Conservation (phyloP, 1,140 invertebrate species). For the Mesaphorura yosii region DNA sequence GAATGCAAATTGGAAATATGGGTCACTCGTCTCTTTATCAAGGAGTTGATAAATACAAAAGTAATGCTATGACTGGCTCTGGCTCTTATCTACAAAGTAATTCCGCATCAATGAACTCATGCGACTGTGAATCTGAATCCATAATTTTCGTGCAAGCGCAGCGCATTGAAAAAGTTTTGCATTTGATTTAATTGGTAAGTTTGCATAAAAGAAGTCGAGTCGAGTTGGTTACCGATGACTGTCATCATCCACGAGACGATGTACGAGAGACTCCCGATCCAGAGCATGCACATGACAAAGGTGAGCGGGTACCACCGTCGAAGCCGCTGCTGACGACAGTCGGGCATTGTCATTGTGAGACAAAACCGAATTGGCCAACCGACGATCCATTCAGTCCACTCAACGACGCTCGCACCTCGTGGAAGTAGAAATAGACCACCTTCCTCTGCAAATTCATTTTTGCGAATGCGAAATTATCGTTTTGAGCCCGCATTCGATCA, state of each 20-base stretch:
- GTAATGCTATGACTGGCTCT: too few species aligned
- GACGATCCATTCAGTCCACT: slow-evolving; percentile 39
- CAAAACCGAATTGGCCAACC: slow-evolving; percentile 47
- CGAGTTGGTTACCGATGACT: slow-evolving; percentile 64
- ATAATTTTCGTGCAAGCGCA: too few species aligned
- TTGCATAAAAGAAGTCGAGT: too few species aligned
- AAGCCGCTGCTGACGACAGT: slow-evolving; percentile 54
- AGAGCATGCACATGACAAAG: slow-evolving; percentile 74
- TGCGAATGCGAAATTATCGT: background rate
- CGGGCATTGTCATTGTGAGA: slow-evolving; percentile 57
- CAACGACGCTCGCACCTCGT: slow-evolving; percentile 8
- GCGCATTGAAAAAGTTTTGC: too few species aligned
- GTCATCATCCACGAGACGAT: slow-evolving; percentile 85
- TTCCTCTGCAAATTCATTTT: slow-evolving; percentile 20
- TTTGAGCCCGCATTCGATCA: background rate
- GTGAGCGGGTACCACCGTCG: slow-evolving; percentile 67
- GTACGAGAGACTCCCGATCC: slow-evolving; percentile 73
- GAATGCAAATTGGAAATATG: too few species aligned
- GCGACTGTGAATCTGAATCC: too few species aligned
- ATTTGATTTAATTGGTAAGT: too few species aligned
- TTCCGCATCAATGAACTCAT: too few species aligned
- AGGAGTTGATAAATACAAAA: too few species aligned
- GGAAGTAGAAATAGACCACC: slow-evolving; percentile 19
- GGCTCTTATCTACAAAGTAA: too few species aligned
- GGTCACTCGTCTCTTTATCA: too few species aligned